Percentiles rank a stretch among this genome's conserved stretches.
These are phyloP conservation scores for Dione vanillae DNA, from an alignment of 2,888 invertebrate genomes.

Conservation along the genomic window DNA sequence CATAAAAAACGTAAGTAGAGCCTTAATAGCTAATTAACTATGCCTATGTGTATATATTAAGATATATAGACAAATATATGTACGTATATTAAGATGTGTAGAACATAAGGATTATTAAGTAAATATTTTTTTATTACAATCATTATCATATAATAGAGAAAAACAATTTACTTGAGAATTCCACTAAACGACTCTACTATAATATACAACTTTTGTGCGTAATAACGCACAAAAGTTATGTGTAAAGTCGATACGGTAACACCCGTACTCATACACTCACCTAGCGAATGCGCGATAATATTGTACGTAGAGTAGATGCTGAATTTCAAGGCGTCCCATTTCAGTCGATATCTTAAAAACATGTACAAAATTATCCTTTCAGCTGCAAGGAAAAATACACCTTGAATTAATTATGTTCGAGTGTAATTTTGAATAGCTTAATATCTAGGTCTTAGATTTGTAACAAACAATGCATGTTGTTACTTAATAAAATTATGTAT, in stretches of 20 bases:
- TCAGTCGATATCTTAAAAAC: constrained; percentile 72
- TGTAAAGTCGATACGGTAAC: too few species aligned
- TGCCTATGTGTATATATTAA: too few species aligned
- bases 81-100: too few species aligned
- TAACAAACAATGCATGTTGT: constrained; percentile 10
- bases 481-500: constrained; percentile 16
- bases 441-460: neutral
- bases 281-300: constrained; percentile 72
- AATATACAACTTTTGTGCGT: neutral
- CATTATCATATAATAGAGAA: too few species aligned
- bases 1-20: too few species aligned
- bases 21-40: too few species aligned
- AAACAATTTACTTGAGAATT: neutral
- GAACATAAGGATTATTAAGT: too few species aligned
- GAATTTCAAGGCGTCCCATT: constrained; percentile 77
- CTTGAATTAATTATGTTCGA: neutral
- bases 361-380: constrained; percentile 74
- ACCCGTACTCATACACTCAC: constrained; percentile 56
- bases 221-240: too few species aligned
- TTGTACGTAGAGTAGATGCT: constrained; percentile 76
- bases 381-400: constrained; percentile 57
- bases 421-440: neutral
- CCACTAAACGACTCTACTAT: neutral
- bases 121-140: too few species aligned
- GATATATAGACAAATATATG: too few species aligned